These are phyloP conservation scores for Apotomis turbidana DNA, from an alignment of 2,888 invertebrate species.

Conservation along the genomic window DNA sequence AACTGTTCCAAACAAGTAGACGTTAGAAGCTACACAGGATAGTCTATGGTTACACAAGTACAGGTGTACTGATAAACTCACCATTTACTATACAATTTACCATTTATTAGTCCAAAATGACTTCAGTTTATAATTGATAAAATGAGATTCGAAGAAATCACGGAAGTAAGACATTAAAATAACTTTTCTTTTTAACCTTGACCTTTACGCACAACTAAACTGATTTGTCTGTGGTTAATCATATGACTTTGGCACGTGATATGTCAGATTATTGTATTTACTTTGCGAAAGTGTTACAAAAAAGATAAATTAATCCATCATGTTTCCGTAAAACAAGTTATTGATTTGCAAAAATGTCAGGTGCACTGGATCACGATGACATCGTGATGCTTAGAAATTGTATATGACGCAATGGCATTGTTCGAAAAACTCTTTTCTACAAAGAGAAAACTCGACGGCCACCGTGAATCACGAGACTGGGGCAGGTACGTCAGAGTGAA, in stretches of 20 bases:
- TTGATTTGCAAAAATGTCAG: conserved; percentile 53
- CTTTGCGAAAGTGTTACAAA: conserved; percentile 45
- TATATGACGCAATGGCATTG: conserved; percentile 86
- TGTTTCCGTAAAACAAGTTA: conserved; percentile 24
- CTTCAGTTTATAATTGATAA: too few species aligned
- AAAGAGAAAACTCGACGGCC: conserved; percentile 82
- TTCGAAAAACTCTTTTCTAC: conserved; percentile 88
- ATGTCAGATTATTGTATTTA: conserved; percentile 70
- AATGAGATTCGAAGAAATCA: background rate
- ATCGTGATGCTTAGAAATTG: conserved; percentile 60
- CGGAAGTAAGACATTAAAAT: background rate
- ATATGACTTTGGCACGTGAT: conserved; percentile 81
- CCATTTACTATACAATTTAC: too few species aligned
- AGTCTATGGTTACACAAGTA: background rate
- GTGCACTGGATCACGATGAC: conserved; percentile 55
- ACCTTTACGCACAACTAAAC: conserved; percentile 50
- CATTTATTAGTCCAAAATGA: too few species aligned
- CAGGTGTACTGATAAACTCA: too few species aligned
- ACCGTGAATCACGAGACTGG: conserved; percentile 72
- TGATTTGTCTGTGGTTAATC: conserved; percentile 71
- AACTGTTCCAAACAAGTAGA: background rate
- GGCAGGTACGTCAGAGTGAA: conserved; percentile 76
- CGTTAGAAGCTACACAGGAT: background rate
- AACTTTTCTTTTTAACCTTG: conserved; percentile 53
- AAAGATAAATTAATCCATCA: conserved; percentile 42